These are phyloP conservation scores for Gerris lacustris DNA, from an alignment of 2,888 invertebrate genomes.

Conservation along the genomic window DNA sequence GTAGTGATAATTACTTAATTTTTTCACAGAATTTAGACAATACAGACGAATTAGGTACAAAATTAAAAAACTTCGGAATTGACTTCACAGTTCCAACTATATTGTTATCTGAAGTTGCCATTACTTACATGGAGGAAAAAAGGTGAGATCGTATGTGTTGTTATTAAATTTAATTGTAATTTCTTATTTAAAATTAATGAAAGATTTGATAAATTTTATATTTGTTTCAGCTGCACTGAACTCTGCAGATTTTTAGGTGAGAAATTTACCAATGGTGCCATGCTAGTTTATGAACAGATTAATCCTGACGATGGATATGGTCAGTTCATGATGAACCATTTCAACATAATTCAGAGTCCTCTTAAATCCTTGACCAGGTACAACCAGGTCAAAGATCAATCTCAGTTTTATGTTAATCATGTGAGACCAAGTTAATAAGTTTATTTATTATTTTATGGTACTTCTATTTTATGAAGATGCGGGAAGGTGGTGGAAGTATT, in stretches of 20 bases:
- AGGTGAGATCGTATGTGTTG: conserved; percentile 29
- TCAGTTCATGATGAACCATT: conserved; percentile 36
- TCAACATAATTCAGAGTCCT: conserved; percentile 37
- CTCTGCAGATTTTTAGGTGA: conserved; percentile 37
- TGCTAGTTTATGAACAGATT: conserved; percentile 40
- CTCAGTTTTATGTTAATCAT: conserved; percentile 32
- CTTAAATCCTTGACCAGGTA: conserved; percentile 36
- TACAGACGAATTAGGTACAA: conserved; percentile 27
- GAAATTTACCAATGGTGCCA: conserved; percentile 36
- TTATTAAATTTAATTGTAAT: neutral
- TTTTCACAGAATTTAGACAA: conserved; percentile 37
- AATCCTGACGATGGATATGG: conserved; percentile 35
- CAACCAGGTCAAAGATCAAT: conserved; percentile 35
- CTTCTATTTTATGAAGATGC: neutral
- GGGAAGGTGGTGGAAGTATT: neutral
- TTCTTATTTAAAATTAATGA: neutral
- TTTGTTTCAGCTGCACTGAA: conserved; percentile 33
- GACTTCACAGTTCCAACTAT: conserved; percentile 36
- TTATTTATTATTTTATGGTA: conserved; percentile 6
- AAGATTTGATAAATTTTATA: neutral
- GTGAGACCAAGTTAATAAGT: conserved; percentile 13
- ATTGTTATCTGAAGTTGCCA: conserved; percentile 39
- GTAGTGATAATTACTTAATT: conserved; percentile 34
- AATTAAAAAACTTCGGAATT: conserved; percentile 32
- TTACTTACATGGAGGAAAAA: conserved; percentile 37